Evolutionary conservation across 2,888 invertebrate genomes (phyloP).

Genomic region (Harpalus rubripes): DNA sequence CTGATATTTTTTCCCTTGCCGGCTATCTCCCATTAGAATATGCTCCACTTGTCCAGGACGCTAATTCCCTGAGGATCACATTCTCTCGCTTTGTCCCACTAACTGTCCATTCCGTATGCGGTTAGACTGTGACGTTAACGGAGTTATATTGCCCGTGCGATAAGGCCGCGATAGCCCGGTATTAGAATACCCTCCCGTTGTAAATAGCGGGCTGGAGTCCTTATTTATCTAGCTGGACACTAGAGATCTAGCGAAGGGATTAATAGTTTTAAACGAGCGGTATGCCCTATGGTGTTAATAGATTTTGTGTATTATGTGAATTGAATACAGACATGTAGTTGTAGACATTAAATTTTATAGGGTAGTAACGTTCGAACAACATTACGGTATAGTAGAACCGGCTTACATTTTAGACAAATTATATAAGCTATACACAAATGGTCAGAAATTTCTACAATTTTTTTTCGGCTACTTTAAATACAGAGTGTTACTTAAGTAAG

Average conservation of each 20-base stretch:
- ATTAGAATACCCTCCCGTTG: constrained; percentile 60
- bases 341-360: not conserved
- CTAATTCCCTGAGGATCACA: constrained; percentile 52
- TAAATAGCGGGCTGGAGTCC: constrained; percentile 39
- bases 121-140: constrained; percentile 35
- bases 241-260: not conserved
- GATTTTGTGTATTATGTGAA: constrained; percentile 38
- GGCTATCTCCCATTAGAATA: constrained; percentile 57
- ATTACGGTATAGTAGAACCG: not conserved
- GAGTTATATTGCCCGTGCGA: constrained; percentile 60
- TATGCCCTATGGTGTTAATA: constrained; percentile 9
- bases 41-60: constrained; percentile 59
- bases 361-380: not conserved
- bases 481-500: no score
- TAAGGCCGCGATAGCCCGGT: constrained; percentile 61
- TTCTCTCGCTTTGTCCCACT: not conserved
- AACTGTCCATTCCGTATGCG: not conserved
- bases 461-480: no score
- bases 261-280: not conserved
- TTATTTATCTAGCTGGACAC: constrained; percentile 2
- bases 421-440: no score
- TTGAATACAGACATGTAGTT: not conserved
- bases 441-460: no score
- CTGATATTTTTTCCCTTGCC: not conserved
- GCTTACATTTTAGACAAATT: no score